phyloP scores from a whole-genome alignment of 2,113 vertebrate species.

The Hipposideros armiger region DNA sequence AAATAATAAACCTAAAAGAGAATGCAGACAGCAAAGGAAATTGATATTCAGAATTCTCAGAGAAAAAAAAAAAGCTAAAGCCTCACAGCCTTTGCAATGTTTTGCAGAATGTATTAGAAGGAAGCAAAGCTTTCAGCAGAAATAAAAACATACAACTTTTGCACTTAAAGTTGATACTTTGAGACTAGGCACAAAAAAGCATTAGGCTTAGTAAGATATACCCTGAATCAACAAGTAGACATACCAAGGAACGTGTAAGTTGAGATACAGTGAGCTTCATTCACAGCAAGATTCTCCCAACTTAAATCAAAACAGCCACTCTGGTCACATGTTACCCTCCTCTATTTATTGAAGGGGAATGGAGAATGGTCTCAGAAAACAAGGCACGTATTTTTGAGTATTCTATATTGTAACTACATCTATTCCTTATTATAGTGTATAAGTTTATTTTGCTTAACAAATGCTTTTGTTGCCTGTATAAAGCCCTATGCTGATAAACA shows the following conservation, averaged over 20 bases:
- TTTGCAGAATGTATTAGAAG: neutral
- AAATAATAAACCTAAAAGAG: slow-evolving; percentile 58
- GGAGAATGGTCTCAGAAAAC: neutral
- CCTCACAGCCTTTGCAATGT: neutral
- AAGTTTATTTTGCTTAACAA: neutral
- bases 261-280: neutral
- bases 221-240: neutral
- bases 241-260: neutral
- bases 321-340: neutral
- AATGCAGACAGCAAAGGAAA: neutral
- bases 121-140: neutral
- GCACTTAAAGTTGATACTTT: neutral
- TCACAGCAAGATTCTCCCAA: neutral
- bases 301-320: neutral
- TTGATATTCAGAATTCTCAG: neutral
- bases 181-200: neutral
- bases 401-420: neutral
- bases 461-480: neutral
- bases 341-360: neutral
- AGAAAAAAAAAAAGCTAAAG: neutral
- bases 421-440: neutral
- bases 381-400: neutral
- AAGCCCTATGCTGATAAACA: neutral
- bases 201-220: neutral
- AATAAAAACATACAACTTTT: slow-evolving; percentile 20